Conservation (phyloP, 2,113 vertebrate species). For the Hemiscyllium ocellatum region DNA sequence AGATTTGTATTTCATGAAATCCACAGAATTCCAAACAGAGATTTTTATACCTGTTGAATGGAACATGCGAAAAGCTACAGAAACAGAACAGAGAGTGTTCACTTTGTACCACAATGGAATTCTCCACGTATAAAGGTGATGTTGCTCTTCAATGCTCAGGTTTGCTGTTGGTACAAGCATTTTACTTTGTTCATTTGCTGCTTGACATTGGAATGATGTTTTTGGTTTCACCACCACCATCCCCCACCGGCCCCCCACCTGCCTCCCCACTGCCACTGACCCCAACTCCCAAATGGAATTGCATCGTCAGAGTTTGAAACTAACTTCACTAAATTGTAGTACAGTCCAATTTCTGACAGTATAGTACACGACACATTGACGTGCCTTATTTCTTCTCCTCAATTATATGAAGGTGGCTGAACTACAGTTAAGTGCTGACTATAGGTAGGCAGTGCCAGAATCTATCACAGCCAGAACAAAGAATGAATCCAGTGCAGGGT, state of each 20-base stretch:
- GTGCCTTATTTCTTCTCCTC: background rate
- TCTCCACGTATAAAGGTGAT: background rate
- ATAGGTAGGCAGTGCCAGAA: background rate
- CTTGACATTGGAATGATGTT: no score
- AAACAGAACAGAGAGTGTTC: background rate
- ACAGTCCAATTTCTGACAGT: background rate
- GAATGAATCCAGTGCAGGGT: background rate
- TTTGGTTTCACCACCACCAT: no score
- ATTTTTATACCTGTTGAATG: background rate
- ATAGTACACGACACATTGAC: background rate
- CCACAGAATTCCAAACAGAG: background rate
- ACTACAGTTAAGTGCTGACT: background rate
- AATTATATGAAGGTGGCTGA: background rate
- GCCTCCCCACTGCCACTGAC: no score
- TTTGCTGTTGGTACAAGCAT: background rate
- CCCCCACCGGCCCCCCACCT: no score
- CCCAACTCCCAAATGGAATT: background rate
- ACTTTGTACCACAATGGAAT: background rate
- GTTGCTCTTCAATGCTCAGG: background rate
- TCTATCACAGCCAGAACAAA: background rate
- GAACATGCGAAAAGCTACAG: background rate
- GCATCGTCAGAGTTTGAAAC: background rate
- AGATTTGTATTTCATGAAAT: background rate
- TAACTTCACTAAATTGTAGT: background rate
- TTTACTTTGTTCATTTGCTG: background rate